These are phyloP conservation scores for Tetramorium bicarinatum DNA, from an alignment of 2,888 invertebrate genomes.

Conservation along the genomic window DNA sequence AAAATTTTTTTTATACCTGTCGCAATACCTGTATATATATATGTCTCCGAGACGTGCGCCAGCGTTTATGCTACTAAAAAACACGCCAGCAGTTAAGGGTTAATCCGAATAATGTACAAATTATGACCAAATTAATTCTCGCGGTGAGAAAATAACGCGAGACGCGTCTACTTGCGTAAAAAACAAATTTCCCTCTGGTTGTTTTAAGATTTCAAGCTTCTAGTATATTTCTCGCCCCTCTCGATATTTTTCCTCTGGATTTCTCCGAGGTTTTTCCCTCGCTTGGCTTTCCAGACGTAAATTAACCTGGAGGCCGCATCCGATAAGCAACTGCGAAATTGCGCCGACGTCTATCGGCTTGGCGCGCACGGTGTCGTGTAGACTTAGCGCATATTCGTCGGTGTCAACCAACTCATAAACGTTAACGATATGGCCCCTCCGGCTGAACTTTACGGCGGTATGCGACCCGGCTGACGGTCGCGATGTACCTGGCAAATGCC, in stretches of 20 bases:
- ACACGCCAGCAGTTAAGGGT: too few relatives aligned
- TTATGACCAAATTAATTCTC: neutral
- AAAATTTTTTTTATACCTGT: too few relatives aligned
- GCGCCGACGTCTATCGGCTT: slow-evolving; percentile 1
- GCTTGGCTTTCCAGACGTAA: neutral
- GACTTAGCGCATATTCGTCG: slow-evolving; percentile 18
- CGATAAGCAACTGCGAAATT: neutral
- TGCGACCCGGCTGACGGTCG: slow-evolving; percentile 21
- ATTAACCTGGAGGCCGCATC: neutral
- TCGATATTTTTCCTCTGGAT: neutral
- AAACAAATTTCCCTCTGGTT: neutral
- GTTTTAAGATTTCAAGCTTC: neutral
- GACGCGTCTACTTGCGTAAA: neutral
- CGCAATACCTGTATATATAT: too few relatives aligned
- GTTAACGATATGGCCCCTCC: slow-evolving; percentile 5
- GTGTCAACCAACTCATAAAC: slow-evolving; percentile 20
- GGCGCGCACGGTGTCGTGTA: neutral
- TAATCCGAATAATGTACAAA: neutral
- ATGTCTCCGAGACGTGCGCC: too few relatives aligned
- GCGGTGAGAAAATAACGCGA: neutral
- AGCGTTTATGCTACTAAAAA: too few relatives aligned
- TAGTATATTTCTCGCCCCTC: neutral
- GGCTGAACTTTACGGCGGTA: slow-evolving; percentile 15
- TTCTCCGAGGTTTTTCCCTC: neutral
- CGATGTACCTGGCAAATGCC: slow-evolving; percentile 24